Evolutionary conservation across 2,888 invertebrate species (phyloP).

Genomic region (Agapostemon virescens): DNA sequence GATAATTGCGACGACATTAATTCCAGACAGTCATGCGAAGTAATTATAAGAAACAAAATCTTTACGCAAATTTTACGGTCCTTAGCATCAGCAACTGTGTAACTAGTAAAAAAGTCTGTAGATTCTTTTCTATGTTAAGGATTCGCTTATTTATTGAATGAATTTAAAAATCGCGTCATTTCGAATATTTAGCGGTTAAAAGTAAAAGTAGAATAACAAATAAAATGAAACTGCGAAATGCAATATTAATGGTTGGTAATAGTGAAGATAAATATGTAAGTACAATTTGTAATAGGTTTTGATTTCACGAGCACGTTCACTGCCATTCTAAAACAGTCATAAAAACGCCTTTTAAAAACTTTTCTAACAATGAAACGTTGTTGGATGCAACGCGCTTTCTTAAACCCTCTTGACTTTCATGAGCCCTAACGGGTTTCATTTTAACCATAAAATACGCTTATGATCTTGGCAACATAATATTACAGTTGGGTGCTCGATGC

Average conservation of each 20-base stretch:
- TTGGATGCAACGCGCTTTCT: background rate
- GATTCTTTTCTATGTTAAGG: background rate
- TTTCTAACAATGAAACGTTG: background rate
- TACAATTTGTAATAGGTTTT: background rate
- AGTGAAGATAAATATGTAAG: background rate
- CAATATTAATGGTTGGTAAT: background rate
- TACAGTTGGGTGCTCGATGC: background rate
- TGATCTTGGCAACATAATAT: background rate
- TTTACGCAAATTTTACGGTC: no score
- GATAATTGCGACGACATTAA: no score
- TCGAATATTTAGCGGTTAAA: background rate
- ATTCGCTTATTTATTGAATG: background rate
- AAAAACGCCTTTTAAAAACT: background rate
- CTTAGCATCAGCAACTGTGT: no score
- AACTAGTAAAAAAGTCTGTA: no score
- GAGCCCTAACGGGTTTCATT: background rate
- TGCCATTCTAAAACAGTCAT: background rate
- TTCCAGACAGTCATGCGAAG: no score
- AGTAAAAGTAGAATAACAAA: background rate
- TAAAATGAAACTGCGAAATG: background rate
- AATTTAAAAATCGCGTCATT: background rate
- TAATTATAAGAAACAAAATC: no score
- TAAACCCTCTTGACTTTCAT: slow-evolving; percentile 10
- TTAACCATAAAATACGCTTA: background rate
- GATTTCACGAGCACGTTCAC: background rate